Evolutionary conservation across 2,888 invertebrate genomes (phyloP).

Genomic region (Arrhopalites spinosus): DNA sequence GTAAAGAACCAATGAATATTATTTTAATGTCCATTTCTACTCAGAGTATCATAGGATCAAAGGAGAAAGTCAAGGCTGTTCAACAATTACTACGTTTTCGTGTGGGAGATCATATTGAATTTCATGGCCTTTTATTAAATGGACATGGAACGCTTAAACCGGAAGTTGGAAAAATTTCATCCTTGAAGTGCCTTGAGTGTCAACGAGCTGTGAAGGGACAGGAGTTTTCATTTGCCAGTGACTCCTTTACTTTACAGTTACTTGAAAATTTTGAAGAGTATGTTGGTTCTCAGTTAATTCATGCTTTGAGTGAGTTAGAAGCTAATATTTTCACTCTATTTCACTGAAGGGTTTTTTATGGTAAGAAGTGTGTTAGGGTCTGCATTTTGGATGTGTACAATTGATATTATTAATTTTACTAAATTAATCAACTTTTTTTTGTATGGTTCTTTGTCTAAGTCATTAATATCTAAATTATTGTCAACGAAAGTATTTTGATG

Average conservation of each 20-base stretch:
- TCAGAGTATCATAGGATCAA: conserved; percentile 22
- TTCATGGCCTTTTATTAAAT: conserved; percentile 45
- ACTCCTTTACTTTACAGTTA: background rate
- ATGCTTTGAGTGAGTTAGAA: conserved; percentile 17
- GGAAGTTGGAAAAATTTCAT: conserved; percentile 44
- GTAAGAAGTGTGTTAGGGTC: no score
- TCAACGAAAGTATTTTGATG: no score
- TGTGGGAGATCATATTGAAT: conserved; percentile 51
- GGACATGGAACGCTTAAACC: conserved; percentile 48
- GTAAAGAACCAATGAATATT: conserved; percentile 36
- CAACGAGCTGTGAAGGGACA: conserved; percentile 32
- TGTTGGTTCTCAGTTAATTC: conserved; percentile 15
- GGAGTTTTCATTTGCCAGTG: conserved; percentile 26
- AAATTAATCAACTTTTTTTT: no score
- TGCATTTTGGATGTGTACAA: no score
- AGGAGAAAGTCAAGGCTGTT: conserved; percentile 38
- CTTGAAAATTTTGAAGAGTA: conserved; percentile 15
- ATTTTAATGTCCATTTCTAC: conserved; percentile 41
- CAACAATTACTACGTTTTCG: conserved; percentile 46
- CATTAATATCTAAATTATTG: no score
- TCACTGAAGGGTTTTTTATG: background rate
- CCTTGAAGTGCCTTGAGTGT: conserved; percentile 47
- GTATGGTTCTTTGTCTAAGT: no score
- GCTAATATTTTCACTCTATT: background rate
- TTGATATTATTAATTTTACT: no score